These are phyloP conservation scores for Drosophila bipectinata DNA, from an alignment of 1,140 invertebrate species.

Conservation along the genomic window DNA sequence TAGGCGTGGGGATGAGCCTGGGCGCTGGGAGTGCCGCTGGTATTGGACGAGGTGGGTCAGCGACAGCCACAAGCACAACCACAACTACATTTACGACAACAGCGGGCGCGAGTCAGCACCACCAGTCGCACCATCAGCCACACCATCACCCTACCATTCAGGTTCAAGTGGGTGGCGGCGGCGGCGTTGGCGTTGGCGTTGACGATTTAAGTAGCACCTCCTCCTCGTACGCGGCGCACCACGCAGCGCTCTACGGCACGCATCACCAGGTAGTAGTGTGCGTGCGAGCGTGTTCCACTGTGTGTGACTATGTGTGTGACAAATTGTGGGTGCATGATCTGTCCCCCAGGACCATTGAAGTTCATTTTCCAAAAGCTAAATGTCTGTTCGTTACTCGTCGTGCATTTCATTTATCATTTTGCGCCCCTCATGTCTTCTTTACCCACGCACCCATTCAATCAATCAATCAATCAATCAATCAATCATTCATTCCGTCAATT, in stretches of 20 bases:
- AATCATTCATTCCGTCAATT: slow-evolving; percentile 25
- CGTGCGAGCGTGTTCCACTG: slow-evolving; percentile 39
- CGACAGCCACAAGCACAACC: slow-evolving; percentile 59
- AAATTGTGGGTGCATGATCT: slow-evolving; percentile 48
- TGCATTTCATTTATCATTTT: slow-evolving; percentile 54
- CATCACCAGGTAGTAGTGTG: slow-evolving; percentile 79
- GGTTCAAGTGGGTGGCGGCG: slow-evolving; percentile 61
- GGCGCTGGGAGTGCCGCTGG: slow-evolving; percentile 37
- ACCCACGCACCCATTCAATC: slow-evolving; percentile 22
- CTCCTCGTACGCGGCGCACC: slow-evolving; percentile 68
- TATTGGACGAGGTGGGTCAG: slow-evolving; percentile 81
- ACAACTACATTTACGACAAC: slow-evolving; percentile 67
- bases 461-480: slow-evolving; percentile 5
- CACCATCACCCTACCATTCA: slow-evolving; percentile 63
- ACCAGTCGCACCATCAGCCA: slow-evolving; percentile 40
- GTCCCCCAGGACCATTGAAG: slow-evolving; percentile 16
- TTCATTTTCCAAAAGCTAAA: slow-evolving; percentile 11
- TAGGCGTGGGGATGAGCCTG: slow-evolving; percentile 37
- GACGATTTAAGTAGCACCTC: slow-evolving; percentile 74
- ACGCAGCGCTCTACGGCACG: slow-evolving; percentile 75
- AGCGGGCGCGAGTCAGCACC: slow-evolving; percentile 40
- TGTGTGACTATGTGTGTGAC: slow-evolving; percentile 32
- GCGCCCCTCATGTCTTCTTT: slow-evolving; percentile 25
- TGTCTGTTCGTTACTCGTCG: slow-evolving; percentile 45
- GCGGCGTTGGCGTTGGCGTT: slow-evolving; percentile 35